These are phyloP conservation scores for Gadus macrocephalus DNA, from an alignment of 2,113 vertebrate species.

Conservation along the genomic window DNA sequence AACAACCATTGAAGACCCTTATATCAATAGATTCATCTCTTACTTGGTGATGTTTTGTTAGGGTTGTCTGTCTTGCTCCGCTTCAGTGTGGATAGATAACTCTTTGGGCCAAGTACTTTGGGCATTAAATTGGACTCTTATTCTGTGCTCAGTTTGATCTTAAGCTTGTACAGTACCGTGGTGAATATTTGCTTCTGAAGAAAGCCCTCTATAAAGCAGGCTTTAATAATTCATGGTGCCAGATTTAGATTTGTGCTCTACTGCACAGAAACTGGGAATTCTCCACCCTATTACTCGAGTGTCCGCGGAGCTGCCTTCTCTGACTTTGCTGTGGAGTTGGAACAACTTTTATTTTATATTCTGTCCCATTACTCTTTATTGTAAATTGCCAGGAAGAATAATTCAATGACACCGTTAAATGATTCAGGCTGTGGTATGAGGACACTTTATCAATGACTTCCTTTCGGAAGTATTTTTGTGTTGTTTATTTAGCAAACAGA, in stretches of 20 bases:
- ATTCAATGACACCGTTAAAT: too few species aligned
- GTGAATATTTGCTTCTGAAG: conserved; percentile 56
- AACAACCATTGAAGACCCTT: too few species aligned
- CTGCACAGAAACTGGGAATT: conserved; percentile 63
- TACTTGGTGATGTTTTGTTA: conserved; percentile 12
- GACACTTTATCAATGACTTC: too few species aligned
- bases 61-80: conserved; percentile 26
- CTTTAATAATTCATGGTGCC: conserved; percentile 76
- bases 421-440: too few species aligned
- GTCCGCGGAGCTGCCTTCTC: conserved; percentile 46
- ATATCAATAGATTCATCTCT: neutral
- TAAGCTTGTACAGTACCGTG: conserved; percentile 52
- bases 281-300: conserved; percentile 56
- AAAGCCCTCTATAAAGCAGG: conserved; percentile 66
- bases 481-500: too few species aligned
- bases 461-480: too few species aligned
- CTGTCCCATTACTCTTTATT: conserved; percentile 31
- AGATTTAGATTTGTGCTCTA: conserved; percentile 69
- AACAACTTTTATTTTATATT: conserved; percentile 47
- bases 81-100: too few species aligned
- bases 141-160: conserved; percentile 63
- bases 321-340: conserved; percentile 45
- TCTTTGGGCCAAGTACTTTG: conserved; percentile 35
- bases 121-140: conserved; percentile 54
- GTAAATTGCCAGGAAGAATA: conserved; percentile 21